Evolutionary conservation across 1,140 invertebrate species (phyloP), one percentile per base, ranked within the genome.

Genomic region (Harpegnathos saltator): DNA sequence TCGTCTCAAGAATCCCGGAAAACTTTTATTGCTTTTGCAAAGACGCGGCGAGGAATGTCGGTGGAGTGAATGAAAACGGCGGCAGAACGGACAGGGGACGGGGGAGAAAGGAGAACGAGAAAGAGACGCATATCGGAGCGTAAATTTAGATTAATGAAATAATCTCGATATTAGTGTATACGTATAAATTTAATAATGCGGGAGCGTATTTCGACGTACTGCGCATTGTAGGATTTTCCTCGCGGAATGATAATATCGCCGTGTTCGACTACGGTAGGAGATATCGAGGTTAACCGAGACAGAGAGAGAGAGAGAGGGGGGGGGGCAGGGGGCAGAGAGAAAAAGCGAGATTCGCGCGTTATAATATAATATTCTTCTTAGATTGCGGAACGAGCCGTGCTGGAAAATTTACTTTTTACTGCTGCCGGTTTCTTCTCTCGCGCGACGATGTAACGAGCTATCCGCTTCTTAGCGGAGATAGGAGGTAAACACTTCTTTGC

Each of bases 401-500:
- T 38, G 74, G 22, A 77, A 66, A 77, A 77, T 66, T 22, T 77
- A 33, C 48, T 77, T 24, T n/a, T 77, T 66, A 24, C 14, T 11
- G 26, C 19, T 26, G 50, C 52, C 19, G 11, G 19, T 77, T 52
- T 63, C 62, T 66, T 77, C 74, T 24, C 66, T 54, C 56, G 29
- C 48, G 19, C 26, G 59, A n/a, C 24, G 17, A 12, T 66, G 56
- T 66, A 77, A 77, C 74, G 62, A 77, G 74, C 44, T 66, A 77
- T 66, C 61, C 15, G 48, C 14, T 61, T 77, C 26, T 5, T n/a
- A n/a, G n/a, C n/a, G n/a, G n/a, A n/a, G n/a, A n/a, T n/a, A n/a
- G n/a, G 59, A 66, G 62, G 29, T 77, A 52, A 66, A 77, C 48
- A 66, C 74, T 77, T 77, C 74, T 77, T 77, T 66, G 48, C 74